These are phyloP conservation scores for Kobus ellipsiprymnus DNA, from an alignment of 2,113 vertebrate genomes.

Conservation along the genomic window DNA sequence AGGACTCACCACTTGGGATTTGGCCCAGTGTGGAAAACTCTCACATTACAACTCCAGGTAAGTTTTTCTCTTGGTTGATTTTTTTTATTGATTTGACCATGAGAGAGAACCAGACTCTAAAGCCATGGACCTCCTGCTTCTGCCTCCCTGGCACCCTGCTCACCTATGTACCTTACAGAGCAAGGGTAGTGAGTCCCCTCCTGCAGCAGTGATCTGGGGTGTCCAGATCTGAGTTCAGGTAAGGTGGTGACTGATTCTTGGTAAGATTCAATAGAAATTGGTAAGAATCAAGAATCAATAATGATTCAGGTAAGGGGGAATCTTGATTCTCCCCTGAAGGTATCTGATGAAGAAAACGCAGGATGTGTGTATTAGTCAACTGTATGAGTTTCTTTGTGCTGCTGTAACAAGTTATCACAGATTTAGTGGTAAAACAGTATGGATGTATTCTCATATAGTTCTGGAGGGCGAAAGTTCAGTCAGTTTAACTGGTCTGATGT, in stretches of 20 bases:
- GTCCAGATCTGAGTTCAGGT: not conserved
- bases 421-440: not conserved
- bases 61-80: not conserved
- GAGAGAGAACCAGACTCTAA: not conserved
- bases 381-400: not conserved
- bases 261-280: not conserved
- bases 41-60: slow-evolving; percentile 50
- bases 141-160: not conserved
- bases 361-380: no score
- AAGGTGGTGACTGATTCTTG: not conserved
- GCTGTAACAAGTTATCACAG: not conserved
- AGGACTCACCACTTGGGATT: slow-evolving; percentile 37
- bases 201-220: not conserved
- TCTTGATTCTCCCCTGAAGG: not conserved
- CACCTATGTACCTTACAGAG: not conserved
- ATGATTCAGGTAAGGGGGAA: not conserved
- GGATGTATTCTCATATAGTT: not conserved
- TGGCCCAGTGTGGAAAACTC: not conserved
- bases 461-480: not conserved
- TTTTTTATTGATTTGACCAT: not conserved
- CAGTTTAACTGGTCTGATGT: not conserved
- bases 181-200: not conserved
- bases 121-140: not conserved
- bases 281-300: not conserved
- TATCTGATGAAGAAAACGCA: not conserved